Evolutionary conservation across 2,797 vertebrate species (phyloP).

Genomic region (Paedocypris micromegethes): DNA sequence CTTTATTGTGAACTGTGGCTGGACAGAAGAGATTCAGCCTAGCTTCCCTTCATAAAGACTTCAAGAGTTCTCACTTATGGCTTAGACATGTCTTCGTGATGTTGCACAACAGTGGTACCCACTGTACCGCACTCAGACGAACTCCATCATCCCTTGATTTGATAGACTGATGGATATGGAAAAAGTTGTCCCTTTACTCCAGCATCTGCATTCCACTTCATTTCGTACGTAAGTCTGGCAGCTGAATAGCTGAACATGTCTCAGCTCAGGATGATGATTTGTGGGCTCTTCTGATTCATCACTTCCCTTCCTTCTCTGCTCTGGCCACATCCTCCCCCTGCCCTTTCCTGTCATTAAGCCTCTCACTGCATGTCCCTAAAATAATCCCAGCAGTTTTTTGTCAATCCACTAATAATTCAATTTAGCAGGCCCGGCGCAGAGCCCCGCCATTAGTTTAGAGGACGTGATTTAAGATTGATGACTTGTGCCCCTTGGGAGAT

Average conservation of each 20-base stretch:
- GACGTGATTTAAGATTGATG: conserved; percentile 79
- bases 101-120: too few relatives aligned
- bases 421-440: conserved; percentile 67
- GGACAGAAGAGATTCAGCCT: too few relatives aligned
- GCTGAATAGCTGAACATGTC: conserved; percentile 22
- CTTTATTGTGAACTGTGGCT: too few relatives aligned
- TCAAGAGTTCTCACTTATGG: too few relatives aligned
- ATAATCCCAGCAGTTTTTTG: conserved; percentile 71
- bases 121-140: too few relatives aligned
- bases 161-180: too few relatives aligned
- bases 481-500: conserved; percentile 72
- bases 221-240: conserved; percentile 21
- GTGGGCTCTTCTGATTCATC: conserved; percentile 14
- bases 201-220: neutral
- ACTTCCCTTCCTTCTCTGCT: conserved; percentile 44
- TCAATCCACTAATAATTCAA: conserved; percentile 78
- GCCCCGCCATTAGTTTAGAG: conserved; percentile 73
- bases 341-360: conserved; percentile 63
- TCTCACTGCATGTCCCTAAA: conserved; percentile 59
- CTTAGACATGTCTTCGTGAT: too few relatives aligned
- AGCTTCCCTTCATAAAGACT: too few relatives aligned
- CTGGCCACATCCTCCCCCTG: conserved; percentile 52
- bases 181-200: neutral
- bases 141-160: too few relatives aligned
- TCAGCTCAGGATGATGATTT: conserved; percentile 25